phyloP scores from a whole-genome alignment of 2,113 vertebrate species.

The Mesitornis unicolor region DNA sequence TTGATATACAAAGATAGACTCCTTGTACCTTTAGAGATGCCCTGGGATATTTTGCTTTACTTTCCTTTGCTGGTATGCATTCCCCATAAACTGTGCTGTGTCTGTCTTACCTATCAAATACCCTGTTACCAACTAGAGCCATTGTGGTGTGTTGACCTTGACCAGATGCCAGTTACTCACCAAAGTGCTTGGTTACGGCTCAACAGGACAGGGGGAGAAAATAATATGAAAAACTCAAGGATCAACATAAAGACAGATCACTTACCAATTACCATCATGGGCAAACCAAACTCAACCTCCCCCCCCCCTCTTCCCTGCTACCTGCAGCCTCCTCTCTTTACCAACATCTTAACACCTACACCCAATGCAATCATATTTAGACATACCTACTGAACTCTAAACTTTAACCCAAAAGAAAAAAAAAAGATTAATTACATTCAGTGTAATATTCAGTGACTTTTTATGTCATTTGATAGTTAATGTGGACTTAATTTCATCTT shows the following conservation, averaged over 20 bases:
- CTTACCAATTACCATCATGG: not conserved
- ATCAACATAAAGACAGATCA: not conserved
- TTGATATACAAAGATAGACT: not conserved
- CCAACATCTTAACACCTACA: not conserved
- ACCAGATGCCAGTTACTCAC: not conserved
- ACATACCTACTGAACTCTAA: not conserved
- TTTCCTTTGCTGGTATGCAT: not conserved
- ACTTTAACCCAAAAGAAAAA: not conserved
- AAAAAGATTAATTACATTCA: not conserved
- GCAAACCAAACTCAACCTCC: not conserved
- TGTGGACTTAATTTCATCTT: not conserved
- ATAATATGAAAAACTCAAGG: not conserved
- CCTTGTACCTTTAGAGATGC: not conserved
- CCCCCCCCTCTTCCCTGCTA: not conserved
- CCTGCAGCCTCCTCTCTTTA: accelerated
- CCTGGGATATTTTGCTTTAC: not conserved
- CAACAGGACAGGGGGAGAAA: not conserved
- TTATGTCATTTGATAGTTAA: not conserved
- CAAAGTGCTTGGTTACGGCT: accelerated
- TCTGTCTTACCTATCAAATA: not conserved
- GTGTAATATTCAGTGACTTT: not conserved
- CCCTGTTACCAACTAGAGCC: not conserved
- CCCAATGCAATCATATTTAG: not conserved
- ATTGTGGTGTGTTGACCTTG: not conserved
- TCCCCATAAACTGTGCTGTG: not conserved